Evolutionary conservation across 2,113 vertebrate species (phyloP).

Genomic region (Vulpes ferrilata): DNA sequence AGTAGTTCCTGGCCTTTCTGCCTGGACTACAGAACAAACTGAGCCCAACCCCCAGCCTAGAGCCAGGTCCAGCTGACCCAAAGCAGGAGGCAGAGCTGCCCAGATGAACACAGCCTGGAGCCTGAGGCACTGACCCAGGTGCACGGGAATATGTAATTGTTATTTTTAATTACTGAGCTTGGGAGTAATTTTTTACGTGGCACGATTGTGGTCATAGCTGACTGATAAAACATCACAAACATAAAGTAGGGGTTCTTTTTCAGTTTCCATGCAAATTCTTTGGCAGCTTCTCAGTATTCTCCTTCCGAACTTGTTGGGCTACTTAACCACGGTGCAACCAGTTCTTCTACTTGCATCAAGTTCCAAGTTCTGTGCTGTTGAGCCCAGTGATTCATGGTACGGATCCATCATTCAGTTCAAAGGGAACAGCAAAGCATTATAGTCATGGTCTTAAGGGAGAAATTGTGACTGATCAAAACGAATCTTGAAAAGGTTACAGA

Average conservation of each 20-base stretch:
- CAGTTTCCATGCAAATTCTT: neutral
- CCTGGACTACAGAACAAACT: neutral
- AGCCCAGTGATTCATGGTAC: neutral
- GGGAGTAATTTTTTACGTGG: neutral
- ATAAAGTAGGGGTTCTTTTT: neutral
- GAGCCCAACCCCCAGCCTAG: neutral
- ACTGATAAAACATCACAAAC: neutral
- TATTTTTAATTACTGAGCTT: neutral
- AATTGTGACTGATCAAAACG: constrained; percentile 17
- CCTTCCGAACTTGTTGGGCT: neutral
- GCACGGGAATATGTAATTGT: neutral
- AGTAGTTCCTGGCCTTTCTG: neutral
- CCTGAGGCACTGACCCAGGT: neutral
- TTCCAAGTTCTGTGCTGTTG: neutral
- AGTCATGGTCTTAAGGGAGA: neutral
- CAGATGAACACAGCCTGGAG: neutral
- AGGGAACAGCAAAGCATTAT: neutral
- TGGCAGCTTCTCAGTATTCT: neutral
- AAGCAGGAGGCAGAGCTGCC: neutral
- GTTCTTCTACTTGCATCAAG: neutral
- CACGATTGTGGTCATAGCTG: neutral
- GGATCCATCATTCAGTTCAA: neutral
- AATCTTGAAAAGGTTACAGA: neutral
- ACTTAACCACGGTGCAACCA: neutral
- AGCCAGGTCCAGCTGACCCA: neutral